phyloP scores from a whole-genome alignment of 2,797 vertebrate genomes.

The Neosalanx taihuensis region DNA sequence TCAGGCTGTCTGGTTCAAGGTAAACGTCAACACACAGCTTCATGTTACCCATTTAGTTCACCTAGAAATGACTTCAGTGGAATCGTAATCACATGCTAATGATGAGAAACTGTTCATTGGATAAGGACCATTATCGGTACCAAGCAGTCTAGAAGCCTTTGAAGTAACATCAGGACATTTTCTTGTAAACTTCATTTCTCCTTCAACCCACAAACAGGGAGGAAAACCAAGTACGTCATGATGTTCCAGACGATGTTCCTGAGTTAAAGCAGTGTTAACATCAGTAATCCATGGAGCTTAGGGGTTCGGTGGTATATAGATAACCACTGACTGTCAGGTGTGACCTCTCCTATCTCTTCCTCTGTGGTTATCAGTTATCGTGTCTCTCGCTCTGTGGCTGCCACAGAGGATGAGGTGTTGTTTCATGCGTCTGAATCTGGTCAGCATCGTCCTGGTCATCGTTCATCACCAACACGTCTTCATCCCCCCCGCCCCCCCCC shows the following conservation, averaged over 20 bases:
- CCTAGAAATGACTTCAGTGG: neutral
- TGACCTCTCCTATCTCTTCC: neutral
- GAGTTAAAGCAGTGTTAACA: neutral
- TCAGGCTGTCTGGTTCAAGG: neutral
- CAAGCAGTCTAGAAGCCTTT: neutral
- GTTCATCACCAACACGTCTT: neutral
- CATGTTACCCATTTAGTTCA: too few relatives aligned
- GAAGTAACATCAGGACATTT: constrained; percentile 1
- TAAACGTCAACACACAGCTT: too few relatives aligned
- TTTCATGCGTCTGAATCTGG: neutral
- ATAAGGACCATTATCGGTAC: too few relatives aligned
- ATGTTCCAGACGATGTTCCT: neutral
- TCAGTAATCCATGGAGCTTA: neutral
- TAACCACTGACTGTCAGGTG: neutral
- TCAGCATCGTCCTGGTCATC: neutral
- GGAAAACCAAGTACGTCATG: neutral
- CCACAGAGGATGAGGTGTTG: neutral
- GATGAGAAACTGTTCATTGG: neutral
- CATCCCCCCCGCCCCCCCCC: neutral
- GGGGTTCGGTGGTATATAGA: neutral
- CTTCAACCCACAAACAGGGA: neutral
- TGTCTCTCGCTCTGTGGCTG: neutral
- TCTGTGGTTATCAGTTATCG: neutral
- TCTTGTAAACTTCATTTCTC: neutral
- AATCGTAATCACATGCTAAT: neutral